These are phyloP conservation scores for Drymodes brunneopygia DNA, from an alignment of 2,113 vertebrate species.

Conservation along the genomic window DNA sequence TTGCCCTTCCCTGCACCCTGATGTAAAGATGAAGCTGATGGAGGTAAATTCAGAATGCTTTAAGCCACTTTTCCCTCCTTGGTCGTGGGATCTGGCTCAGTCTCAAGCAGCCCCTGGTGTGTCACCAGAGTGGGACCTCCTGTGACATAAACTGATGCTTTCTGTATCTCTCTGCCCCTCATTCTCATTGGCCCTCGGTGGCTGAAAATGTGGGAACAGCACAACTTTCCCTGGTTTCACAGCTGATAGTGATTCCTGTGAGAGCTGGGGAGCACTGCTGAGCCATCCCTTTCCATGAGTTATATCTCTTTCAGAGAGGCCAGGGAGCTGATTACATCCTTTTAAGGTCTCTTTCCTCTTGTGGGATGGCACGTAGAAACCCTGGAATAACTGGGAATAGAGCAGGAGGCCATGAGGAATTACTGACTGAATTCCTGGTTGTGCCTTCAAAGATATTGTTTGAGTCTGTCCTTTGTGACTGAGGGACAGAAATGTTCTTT, in stretches of 20 bases:
- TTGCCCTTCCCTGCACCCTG: neutral
- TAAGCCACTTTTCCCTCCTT: neutral
- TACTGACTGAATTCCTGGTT: neutral
- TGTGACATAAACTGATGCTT: neutral
- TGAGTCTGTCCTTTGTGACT: neutral
- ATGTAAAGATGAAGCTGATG: neutral
- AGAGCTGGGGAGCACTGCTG: neutral
- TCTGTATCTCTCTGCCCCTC: neutral
- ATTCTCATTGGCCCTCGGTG: neutral
- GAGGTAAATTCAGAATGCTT: neutral
- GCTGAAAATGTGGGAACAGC: neutral
- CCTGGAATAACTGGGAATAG: neutral
- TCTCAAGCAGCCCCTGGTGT: neutral
- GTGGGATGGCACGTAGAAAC: rapidly evolving
- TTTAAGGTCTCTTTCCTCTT: neutral
- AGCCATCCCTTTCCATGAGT: neutral
- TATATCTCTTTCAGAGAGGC: neutral
- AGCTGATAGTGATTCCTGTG: neutral
- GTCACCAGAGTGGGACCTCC: neutral
- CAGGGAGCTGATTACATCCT: neutral
- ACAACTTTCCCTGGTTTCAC: neutral
- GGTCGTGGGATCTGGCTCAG: neutral
- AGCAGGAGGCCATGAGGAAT: neutral
- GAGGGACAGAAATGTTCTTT: neutral
- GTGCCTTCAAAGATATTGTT: neutral